Conservation (phyloP, 2,888 invertebrate species). For the Synergus laeviventris region DNA sequence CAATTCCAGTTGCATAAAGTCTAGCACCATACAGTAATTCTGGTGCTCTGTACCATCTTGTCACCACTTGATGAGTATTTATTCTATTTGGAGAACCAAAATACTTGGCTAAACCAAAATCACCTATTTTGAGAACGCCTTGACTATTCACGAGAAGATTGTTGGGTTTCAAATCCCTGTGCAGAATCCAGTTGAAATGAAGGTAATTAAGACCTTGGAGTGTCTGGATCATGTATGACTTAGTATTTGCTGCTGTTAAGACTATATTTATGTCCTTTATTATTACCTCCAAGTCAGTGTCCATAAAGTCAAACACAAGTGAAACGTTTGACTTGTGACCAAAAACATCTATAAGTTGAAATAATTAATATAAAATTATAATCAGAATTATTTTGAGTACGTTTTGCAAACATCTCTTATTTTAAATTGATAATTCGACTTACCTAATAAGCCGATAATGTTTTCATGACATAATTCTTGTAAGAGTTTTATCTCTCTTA, state of each 20-base stretch:
- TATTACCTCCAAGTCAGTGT: constrained; percentile 97
- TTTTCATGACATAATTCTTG: constrained; percentile 97
- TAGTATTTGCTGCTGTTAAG: constrained; percentile 93
- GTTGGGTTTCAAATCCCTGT: constrained; percentile 99
- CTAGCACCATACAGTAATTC: constrained; percentile 97
- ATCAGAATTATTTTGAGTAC: background rate
- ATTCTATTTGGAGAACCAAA: constrained; percentile 97
- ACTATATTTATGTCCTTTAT: constrained; percentile 93
- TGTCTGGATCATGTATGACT: constrained; percentile 97
- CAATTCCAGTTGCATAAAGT: constrained; percentile 96
- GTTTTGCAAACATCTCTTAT: background rate
- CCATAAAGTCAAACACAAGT: constrained; percentile 99
- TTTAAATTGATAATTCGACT: background rate
- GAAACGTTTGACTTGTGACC: constrained; percentile 99
- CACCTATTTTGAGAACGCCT: constrained; percentile 97
- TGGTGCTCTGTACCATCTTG: constrained; percentile 94
- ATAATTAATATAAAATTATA: constrained; percentile 37
- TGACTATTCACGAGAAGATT: constrained; percentile 95
- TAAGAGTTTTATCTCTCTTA: constrained; percentile 97
- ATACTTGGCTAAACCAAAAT: constrained; percentile 98
- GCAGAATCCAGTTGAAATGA: constrained; percentile 96
- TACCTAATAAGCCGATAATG: constrained; percentile 90
- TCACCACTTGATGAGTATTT: constrained; percentile 98
- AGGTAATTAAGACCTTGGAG: constrained; percentile 95
- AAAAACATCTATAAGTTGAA: constrained; percentile 87